These are phyloP conservation scores for Halictus ligatus DNA, from an alignment of 2,888 invertebrate genomes.

Conservation along the genomic window DNA sequence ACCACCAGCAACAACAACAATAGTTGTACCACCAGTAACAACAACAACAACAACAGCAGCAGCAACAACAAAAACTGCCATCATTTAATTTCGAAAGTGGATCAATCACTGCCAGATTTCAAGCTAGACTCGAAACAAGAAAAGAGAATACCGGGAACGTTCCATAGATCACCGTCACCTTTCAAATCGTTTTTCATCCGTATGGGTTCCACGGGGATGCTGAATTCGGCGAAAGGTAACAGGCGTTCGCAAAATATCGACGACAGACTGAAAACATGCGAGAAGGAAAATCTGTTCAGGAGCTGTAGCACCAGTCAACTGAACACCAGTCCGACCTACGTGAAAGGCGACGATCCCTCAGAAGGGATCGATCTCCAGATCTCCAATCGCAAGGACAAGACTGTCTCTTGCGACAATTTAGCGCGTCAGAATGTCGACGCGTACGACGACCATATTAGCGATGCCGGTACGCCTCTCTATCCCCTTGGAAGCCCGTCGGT, in stretches of 20 bases:
- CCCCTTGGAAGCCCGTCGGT: conserved; percentile 46
- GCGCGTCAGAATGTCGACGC: conserved; percentile 72
- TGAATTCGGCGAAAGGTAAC: conserved; percentile 86
- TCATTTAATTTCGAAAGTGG: conserved; percentile 59
- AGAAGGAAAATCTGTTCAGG: conserved; percentile 87
- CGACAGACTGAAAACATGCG: conserved; percentile 84
- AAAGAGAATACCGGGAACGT: conserved; percentile 81
- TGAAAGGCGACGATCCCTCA: conserved; percentile 92
- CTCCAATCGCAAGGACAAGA: conserved; percentile 78
- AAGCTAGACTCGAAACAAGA: conserved; percentile 71
- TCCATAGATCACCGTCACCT: conserved; percentile 87
- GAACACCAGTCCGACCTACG: conserved; percentile 87
- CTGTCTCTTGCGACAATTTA: conserved; percentile 82
- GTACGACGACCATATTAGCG: conserved; percentile 63
- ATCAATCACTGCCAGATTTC: conserved; percentile 67
- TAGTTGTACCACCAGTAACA: conserved; percentile 42
- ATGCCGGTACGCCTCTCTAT: conserved; percentile 32
- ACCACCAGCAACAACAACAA: conserved; percentile 63
- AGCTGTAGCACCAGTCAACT: conserved; percentile 92
- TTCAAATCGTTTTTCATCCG: conserved; percentile 90
- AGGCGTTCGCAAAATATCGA: conserved; percentile 83
- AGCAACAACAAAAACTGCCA: conserved; percentile 65
- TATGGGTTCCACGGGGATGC: conserved; percentile 91
- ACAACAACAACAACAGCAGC: conserved; percentile 69
- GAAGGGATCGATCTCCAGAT: conserved; percentile 89